Percentiles rank a stretch among this genome's conserved stretches.
Evolutionary conservation across 2,113 vertebrate genomes (phyloP).

Genomic region (Podilymbus podiceps): DNA sequence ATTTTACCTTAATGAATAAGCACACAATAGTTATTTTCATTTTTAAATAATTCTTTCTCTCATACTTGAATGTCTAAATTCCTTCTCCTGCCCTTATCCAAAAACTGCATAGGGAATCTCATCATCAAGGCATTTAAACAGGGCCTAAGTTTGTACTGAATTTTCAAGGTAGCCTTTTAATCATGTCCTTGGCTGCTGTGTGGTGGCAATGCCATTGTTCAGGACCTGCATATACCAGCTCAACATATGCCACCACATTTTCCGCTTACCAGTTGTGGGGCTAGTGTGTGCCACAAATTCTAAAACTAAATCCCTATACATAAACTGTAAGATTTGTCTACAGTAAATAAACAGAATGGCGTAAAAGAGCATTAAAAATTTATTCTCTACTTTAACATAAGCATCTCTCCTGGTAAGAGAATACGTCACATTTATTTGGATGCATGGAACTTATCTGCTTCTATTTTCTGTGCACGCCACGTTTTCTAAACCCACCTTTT

Average conservation of each 20-base stretch:
- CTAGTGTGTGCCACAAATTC: not conserved
- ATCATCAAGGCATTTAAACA: not conserved
- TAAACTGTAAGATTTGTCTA: not conserved
- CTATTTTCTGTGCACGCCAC: not conserved
- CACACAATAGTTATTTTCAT: not conserved
- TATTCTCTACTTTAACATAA: not conserved
- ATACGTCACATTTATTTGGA: not conserved
- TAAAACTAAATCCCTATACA: not conserved
- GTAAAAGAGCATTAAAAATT: not conserved
- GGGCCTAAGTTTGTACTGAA: not conserved
- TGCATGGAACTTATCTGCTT: not conserved
- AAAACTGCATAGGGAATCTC: not conserved
- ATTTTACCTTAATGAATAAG: not conserved
- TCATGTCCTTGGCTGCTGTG: not conserved
- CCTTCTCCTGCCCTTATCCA: not conserved
- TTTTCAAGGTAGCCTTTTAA: not conserved
- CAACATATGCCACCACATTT: rapidly evolving
- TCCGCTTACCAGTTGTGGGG: not conserved
- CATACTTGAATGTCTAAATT: not conserved
- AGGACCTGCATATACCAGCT: not conserved
- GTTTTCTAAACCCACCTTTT: not conserved
- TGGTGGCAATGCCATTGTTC: rapidly evolving
- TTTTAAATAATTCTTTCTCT: not conserved
- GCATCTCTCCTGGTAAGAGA: not conserved
- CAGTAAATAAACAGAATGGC: not conserved